These are phyloP conservation scores for Procapra przewalskii DNA, from an alignment of 2,113 vertebrate genomes.

Conservation along the genomic window DNA sequence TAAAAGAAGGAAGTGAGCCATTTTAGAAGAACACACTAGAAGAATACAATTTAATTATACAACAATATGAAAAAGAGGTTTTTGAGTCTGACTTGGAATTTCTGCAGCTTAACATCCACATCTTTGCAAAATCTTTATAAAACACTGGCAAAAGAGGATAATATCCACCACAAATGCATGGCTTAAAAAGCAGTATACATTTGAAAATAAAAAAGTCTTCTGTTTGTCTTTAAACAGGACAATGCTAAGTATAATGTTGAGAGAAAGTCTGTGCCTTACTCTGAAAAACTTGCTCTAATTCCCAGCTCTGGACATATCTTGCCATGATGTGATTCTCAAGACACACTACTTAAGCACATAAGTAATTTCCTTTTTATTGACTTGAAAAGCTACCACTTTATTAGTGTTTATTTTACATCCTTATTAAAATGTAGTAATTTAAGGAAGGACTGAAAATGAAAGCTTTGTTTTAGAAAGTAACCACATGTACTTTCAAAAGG, in stretches of 20 bases:
- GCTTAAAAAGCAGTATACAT: neutral
- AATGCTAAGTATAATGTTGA: neutral
- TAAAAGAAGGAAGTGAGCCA: neutral
- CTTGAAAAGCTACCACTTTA: neutral
- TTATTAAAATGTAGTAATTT: slow-evolving; percentile 17
- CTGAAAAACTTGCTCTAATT: neutral
- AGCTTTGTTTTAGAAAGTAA: neutral
- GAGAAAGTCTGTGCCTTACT: neutral
- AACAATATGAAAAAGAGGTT: neutral
- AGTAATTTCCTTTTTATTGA: slow-evolving; percentile 12
- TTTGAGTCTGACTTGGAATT: slow-evolving; percentile 8
- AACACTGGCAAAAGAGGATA: neutral
- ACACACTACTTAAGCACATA: neutral
- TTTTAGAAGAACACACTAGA: neutral
- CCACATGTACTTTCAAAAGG: slow-evolving; percentile 12
- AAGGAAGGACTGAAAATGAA: slow-evolving; percentile 17
- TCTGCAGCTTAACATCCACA: neutral
- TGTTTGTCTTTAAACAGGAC: neutral
- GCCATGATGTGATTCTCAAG: neutral
- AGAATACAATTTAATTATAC: neutral
- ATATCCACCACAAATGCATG: neutral
- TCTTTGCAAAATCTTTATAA: slow-evolving; percentile 13
- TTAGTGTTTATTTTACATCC: slow-evolving; percentile 9
- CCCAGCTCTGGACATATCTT: neutral
- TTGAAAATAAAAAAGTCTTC: neutral